Conservation (phyloP, 2,888 invertebrate genomes). For the Saturnia pavonia region DNA sequence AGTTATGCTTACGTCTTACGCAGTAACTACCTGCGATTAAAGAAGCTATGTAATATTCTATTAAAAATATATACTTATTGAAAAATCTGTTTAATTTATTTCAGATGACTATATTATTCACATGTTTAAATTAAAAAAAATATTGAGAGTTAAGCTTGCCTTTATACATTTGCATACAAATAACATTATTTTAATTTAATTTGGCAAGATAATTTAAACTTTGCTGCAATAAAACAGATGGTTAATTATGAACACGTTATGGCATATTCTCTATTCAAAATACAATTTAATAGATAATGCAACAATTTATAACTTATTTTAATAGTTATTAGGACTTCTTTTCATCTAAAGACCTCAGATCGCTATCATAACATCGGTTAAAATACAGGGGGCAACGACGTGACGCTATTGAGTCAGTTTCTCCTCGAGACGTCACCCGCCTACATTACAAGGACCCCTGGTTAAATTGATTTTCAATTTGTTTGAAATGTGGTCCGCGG, state of each 20-base stretch:
- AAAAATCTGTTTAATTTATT: no score
- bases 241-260: no score
- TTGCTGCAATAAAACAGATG: no score
- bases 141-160: no score
- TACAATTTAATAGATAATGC: not conserved
- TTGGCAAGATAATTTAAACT: no score
- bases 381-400: constrained; percentile 1
- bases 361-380: not conserved
- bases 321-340: not conserved
- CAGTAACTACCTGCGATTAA: constrained; percentile 35
- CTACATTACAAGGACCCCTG: constrained; percentile 62
- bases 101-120: no score
- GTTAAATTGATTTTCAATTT: constrained; percentile 81
- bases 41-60: constrained; percentile 21
- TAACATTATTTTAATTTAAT: no score
- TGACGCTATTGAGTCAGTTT: constrained; percentile 22
- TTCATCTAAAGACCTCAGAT: not conserved
- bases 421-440: constrained; percentile 47
- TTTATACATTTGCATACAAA: no score
- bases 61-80: not conserved
- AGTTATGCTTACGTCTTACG: constrained; percentile 40
- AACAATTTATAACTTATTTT: not conserved
- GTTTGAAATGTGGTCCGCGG: constrained; percentile 76
- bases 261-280: no score
- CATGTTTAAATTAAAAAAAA: no score